These are phyloP conservation scores for Eupithecia exiguata DNA, from an alignment of 2,888 invertebrate genomes.

Conservation along the genomic window DNA sequence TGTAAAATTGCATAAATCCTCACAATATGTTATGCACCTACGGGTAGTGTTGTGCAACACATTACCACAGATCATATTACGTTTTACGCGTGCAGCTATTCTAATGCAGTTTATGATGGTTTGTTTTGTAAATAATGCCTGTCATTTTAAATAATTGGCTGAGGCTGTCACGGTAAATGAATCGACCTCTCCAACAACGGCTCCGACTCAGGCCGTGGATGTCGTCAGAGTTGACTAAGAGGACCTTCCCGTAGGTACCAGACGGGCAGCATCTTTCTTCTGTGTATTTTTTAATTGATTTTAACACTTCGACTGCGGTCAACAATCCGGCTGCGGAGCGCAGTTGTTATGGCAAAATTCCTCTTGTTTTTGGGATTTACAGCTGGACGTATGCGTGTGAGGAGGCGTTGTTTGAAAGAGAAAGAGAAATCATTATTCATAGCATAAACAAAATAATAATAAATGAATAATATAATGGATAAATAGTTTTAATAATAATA, in stretches of 20 bases:
- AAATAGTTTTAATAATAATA: no score
- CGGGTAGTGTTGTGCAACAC: constrained; percentile 39
- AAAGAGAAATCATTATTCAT: no score
- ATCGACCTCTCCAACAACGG: neutral
- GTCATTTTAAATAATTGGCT: neutral
- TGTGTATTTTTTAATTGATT: no score
- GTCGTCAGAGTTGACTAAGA: neutral
- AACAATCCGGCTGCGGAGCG: no score
- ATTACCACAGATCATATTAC: constrained; percentile 37
- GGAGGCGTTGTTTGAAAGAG: no score
- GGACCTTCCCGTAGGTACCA: neutral
- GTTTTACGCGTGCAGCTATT: constrained; percentile 39
- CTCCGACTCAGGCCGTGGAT: neutral
- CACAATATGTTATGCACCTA: constrained; percentile 31
- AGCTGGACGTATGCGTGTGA: no score
- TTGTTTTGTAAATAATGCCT: constrained; percentile 12
- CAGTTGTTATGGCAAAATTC: no score
- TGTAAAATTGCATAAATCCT: constrained; percentile 34
- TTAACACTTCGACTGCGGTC: no score
- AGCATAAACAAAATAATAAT: no score
- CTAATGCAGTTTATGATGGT: constrained; percentile 33
- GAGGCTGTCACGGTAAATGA: neutral
- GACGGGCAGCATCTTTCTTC: no score
- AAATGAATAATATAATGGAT: no score
- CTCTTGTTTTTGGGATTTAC: no score